Conservation (phyloP, 2,797 vertebrate species). For the Gobio occitaniae region DNA sequence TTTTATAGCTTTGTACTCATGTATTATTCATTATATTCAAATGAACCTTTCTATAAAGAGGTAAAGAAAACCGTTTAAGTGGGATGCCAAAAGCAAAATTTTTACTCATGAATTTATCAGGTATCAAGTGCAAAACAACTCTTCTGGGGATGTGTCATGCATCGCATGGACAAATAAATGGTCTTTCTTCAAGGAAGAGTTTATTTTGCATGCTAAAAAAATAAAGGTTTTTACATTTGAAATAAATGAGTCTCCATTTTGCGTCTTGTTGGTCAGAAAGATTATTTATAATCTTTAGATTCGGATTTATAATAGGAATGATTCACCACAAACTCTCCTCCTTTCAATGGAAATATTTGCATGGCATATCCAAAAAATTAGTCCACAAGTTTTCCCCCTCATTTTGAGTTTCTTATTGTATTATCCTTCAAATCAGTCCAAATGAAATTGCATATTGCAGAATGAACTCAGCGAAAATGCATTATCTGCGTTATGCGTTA, state of each 20-base stretch:
- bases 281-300: too few species aligned
- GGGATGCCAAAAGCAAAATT: conserved; percentile 32
- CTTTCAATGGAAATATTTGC: background rate
- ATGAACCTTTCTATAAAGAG: conserved; percentile 30
- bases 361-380: background rate
- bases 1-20: conserved; percentile 33
- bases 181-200: conserved; percentile 25
- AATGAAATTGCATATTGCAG: background rate
- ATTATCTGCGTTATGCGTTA: background rate
- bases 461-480: background rate
- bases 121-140: conserved; percentile 22
- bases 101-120: conserved; percentile 27
- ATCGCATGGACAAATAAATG: conserved; percentile 18
- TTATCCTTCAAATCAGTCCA: background rate
- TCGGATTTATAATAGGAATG: background rate
- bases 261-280: background rate
- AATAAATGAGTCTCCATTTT: conserved; percentile 37
- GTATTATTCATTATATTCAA: conserved; percentile 11
- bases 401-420: background rate
- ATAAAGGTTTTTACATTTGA: conserved; percentile 32
- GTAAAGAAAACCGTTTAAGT: conserved; percentile 17
- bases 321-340: background rate
- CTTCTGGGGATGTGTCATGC: conserved; percentile 14
- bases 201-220: conserved; percentile 54
- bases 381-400: background rate